Percentiles rank a stretch among this genome's conserved stretches.
Evolutionary conservation across 2,113 vertebrate genomes (phyloP).

Genomic region (Pterocles burchelli): DNA sequence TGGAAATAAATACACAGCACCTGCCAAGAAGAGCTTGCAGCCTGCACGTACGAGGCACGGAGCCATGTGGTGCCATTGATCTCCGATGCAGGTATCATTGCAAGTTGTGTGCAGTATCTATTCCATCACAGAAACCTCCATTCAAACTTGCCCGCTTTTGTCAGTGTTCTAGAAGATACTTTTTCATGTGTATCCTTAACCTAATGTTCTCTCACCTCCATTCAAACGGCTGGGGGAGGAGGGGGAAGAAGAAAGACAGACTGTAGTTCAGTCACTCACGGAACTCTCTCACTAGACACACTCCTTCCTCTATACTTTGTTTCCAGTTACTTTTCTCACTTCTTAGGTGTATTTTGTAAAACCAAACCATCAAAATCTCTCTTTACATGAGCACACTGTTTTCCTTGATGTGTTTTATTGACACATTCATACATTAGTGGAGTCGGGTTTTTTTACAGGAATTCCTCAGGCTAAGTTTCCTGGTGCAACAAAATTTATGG

Average conservation of each 20-base stretch:
- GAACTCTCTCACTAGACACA: background rate
- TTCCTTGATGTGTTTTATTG: background rate
- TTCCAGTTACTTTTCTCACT: background rate
- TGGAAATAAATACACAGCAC: background rate
- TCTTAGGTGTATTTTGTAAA: background rate
- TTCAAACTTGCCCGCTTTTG: background rate
- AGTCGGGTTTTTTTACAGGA: background rate
- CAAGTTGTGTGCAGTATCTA: background rate
- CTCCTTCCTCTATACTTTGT: background rate
- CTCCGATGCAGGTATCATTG: background rate
- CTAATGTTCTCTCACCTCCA: background rate
- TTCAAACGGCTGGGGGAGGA: background rate
- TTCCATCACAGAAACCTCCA: background rate
- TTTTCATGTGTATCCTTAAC: background rate
- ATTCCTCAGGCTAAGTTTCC: background rate
- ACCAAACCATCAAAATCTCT: background rate
- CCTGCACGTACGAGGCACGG: background rate
- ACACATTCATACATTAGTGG: background rate
- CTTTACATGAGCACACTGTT: background rate
- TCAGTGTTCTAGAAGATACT: background rate
- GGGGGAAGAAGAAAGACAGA: fast-evolving
- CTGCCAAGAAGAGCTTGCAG: background rate
- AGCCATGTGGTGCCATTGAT: background rate
- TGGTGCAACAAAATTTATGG: background rate
- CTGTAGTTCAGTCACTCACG: background rate